Evolutionary conservation across 2,797 vertebrate genomes (phyloP).

Genomic region (Margarornis squamiger): DNA sequence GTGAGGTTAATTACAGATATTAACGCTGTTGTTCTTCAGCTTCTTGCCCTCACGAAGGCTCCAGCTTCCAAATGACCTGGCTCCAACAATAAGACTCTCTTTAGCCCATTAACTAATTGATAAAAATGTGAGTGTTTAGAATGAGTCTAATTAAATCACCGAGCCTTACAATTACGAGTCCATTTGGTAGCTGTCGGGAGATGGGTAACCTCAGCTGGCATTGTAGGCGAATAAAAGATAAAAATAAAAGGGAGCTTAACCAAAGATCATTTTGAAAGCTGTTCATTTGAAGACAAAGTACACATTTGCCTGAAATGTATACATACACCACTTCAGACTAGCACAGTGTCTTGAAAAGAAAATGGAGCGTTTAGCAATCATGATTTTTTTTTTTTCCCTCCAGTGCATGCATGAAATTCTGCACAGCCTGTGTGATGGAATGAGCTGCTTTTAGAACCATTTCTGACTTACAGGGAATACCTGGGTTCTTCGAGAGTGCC

Average conservation of each 20-base stretch:
- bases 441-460: neutral
- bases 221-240: slow-evolving; percentile 79
- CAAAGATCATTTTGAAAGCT: slow-evolving; percentile 81
- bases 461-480: neutral
- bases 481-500: neutral
- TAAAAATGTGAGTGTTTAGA: slow-evolving; percentile 85
- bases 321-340: slow-evolving; percentile 72
- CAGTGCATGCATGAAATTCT: slow-evolving; percentile 41
- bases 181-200: slow-evolving; percentile 80
- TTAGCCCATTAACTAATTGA: slow-evolving; percentile 87
- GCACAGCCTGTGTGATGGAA: slow-evolving; percentile 54
- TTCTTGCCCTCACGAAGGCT: slow-evolving; percentile 82
- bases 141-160: slow-evolving; percentile 85
- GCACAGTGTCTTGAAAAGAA: slow-evolving; percentile 69
- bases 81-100: slow-evolving; percentile 81
- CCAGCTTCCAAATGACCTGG: slow-evolving; percentile 84
- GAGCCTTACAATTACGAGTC: slow-evolving; percentile 79
- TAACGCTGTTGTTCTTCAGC: slow-evolving; percentile 78
- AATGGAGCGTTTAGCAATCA: slow-evolving; percentile 62
- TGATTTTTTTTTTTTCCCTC: neutral
- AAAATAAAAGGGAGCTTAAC: slow-evolving; percentile 79
- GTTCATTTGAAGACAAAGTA: slow-evolving; percentile 79
- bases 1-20: slow-evolving; percentile 86
- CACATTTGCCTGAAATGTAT: slow-evolving; percentile 76
- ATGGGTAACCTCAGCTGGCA: slow-evolving; percentile 80